A percentile compares a stretch with the other conserved stretches of the same genome.
Conservation (phyloP, 2,888 invertebrate genomes). For the Drosophila neonasuta region DNA sequence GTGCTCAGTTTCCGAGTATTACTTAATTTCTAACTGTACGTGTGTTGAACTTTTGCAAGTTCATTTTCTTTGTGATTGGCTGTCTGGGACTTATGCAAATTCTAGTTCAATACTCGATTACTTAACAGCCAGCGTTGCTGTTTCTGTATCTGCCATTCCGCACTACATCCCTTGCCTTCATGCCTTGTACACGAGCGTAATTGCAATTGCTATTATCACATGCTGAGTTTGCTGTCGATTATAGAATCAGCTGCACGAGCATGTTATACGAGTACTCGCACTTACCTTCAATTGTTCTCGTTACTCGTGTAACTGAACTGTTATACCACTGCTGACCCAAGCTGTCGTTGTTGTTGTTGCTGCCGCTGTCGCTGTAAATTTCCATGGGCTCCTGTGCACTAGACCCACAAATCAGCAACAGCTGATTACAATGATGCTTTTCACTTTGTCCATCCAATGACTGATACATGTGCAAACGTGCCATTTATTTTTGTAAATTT, state of each 20-base stretch:
- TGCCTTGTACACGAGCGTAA: not conserved
- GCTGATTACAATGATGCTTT: conserved; percentile 11
- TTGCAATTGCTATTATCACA: conserved; percentile 26
- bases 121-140: conserved; percentile 12
- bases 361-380: conserved; percentile 35
- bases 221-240: conserved; percentile 26
- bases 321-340: conserved; percentile 4
- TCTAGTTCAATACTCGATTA: conserved; percentile 30
- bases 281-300: not conserved
- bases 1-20: not conserved
- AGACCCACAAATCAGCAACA: conserved; percentile 11
- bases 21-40: conserved; percentile 1
- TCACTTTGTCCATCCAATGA: conserved; percentile 12
- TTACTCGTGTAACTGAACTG: conserved; percentile 1
- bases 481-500: conserved; percentile 43
- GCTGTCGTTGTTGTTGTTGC: not conserved
- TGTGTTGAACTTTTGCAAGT: conserved; percentile 20
- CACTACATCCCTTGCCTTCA: not conserved
- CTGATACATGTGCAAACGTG: conserved; percentile 40
- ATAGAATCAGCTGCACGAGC: conserved; percentile 48
- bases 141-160: conserved; percentile 3
- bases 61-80: conserved; percentile 15
- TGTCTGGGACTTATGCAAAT: conserved; percentile 23
- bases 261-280: conserved; percentile 14
- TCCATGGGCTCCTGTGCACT: conserved; percentile 41